phyloP scores from a whole-genome alignment of 2,888 invertebrate species.

The Eilema griseolum region DNA sequence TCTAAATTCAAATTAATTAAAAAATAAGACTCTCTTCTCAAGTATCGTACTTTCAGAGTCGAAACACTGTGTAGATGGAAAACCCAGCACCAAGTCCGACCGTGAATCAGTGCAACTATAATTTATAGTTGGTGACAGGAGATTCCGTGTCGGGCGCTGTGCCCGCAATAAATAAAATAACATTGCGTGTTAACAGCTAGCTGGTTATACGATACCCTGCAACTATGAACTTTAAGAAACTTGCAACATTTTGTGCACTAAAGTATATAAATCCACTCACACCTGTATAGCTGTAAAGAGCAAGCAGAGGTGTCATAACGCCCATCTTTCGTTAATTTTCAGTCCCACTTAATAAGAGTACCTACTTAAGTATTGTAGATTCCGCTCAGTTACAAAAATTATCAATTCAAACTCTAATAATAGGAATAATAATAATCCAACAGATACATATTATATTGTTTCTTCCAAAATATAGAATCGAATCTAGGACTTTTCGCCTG shows the following conservation, averaged over 20 bases:
- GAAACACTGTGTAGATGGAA: conserved; percentile 50
- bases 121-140: conserved; percentile 73
- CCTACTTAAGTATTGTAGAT: too few relatives aligned
- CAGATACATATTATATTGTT: too few relatives aligned
- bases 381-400: neutral
- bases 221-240: conserved; percentile 64
- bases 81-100: conserved; percentile 56
- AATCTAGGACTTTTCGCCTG: neutral
- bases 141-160: conserved; percentile 70
- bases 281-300: neutral
- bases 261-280: neutral
- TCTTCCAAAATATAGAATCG: neutral
- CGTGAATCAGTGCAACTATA: conserved; percentile 64
- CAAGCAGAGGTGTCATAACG: neutral
- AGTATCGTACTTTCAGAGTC: conserved; percentile 29
- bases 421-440: too few relatives aligned
- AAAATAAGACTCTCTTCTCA: neutral
- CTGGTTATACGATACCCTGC: conserved; percentile 72
- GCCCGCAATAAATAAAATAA: conserved; percentile 72
- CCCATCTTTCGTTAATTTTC: neutral
- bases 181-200: conserved; percentile 64
- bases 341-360: too few relatives aligned
- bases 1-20: neutral
- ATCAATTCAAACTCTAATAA: neutral
- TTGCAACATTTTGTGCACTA: conserved; percentile 34